Percentiles rank a stretch among this genome's conserved stretches.
phyloP scores from a whole-genome alignment of 2,113 vertebrate species.

The Ictalurus furcatus region DNA sequence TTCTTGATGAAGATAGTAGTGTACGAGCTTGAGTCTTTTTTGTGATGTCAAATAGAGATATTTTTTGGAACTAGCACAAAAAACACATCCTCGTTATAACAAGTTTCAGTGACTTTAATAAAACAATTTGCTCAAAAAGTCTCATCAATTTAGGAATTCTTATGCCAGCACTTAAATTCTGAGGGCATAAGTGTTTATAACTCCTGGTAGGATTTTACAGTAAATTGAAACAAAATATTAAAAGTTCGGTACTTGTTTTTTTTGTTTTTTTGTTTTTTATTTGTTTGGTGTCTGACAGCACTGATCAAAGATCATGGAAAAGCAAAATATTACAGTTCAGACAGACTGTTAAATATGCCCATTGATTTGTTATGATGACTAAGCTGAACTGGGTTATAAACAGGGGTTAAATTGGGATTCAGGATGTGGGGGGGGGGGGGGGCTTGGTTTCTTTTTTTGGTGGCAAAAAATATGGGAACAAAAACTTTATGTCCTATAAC shows the following conservation, averaged over 20 bases:
- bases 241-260: neutral
- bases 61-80: neutral
- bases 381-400: neutral
- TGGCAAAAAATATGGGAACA: neutral
- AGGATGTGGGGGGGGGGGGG: neutral
- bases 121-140: neutral
- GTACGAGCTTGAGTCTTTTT: neutral
- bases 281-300: constrained; percentile 11
- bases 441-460: neutral
- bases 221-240: neutral
- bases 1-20: neutral
- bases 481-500: neutral
- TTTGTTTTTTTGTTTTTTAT: neutral
- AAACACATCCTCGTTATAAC: neutral
- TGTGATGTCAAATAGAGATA: neutral
- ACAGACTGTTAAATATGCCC: constrained; percentile 42
- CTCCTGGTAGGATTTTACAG: neutral
- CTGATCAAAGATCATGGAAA: constrained; percentile 37
- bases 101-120: neutral
- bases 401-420: neutral
- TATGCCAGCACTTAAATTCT: neutral
- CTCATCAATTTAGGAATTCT: neutral
- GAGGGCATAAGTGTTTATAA: neutral
- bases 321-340: constrained; percentile 26
- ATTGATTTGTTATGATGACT: constrained; percentile 37